Base-by-base conservation (phyloP, 2,888 invertebrate species). In the Enoplolaimus lenunculus region DNA sequence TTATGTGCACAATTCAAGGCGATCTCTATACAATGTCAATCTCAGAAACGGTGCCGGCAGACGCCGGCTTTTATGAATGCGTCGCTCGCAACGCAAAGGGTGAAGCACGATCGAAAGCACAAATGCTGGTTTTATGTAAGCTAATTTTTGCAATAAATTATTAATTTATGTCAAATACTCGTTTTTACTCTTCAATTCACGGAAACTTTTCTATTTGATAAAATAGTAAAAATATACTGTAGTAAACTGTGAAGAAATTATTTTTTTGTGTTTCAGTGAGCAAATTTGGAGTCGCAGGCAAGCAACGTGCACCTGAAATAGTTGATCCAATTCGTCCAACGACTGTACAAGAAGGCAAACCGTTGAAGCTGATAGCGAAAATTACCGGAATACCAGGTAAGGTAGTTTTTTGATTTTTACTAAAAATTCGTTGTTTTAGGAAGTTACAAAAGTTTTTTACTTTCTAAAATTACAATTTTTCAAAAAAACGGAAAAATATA, bases 1-100 rank as follows among this genome's bases (percentile, higher is more conserved):
- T 90, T 82, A 92, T 92, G 81, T 88, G 90, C 73, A 81, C 92
- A n/a, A 91, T 91, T 81, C 93, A 94, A 81, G 93, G 92, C 76
- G 91, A 89, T 77, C 87, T 88, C 1, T 89, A 88, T 81, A 94
- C 93, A 0, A 84, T 97, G 70, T 84, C 94, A 69, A 91, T 98
- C 72, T 87, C 91, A 73, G 93, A 84, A 74, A 82, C 91, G 0
- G 87, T 89, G 73, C 88, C 89, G 0, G 91, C 92, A 79, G 94
- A 95, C 82, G 87, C 89, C 7, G 94, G 90, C 3, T 74, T 76
- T 30, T 84, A 84, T 75, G 97, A 97, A 83, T 95, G 95, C 81
- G 94, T 95, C 1, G 95, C 94, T 26, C 89, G 94, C 69, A 98
- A 98, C 82, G 87, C 87, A 75, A 89, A 81, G 28, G 85, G 83